Conservation (phyloP, 2,797 vertebrate genomes). For the Clarias fuscus region DNA sequence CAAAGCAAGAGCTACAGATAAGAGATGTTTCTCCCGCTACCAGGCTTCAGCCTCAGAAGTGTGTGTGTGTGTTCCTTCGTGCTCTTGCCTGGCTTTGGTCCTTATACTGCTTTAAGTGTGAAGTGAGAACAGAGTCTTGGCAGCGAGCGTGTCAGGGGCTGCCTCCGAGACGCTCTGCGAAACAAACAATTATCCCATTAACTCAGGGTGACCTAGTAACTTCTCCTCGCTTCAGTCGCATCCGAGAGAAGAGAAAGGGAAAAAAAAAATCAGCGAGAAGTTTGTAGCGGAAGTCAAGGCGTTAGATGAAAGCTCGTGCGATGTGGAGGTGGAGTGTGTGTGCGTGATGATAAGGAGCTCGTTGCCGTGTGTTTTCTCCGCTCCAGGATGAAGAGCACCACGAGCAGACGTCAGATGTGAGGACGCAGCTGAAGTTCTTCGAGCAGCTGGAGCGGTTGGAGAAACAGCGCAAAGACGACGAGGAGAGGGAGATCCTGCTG, state of each 20-base stretch:
- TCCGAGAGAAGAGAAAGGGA: background rate
- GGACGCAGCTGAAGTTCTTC: constrained; percentile 91
- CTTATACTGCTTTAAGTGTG: constrained; percentile 45
- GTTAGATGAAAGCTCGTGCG: constrained; percentile 23
- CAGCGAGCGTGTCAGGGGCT: constrained; percentile 33
- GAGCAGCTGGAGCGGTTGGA: constrained; percentile 96
- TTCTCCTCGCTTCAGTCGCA: constrained; percentile 41
- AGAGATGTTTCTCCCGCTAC: constrained; percentile 50
- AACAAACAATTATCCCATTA: constrained; percentile 57
- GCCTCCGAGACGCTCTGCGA: constrained; percentile 46
- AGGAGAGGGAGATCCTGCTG: constrained; percentile 93
- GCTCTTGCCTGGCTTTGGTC: constrained; percentile 44
- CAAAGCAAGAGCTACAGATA: background rate
- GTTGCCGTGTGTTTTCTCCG: background rate
- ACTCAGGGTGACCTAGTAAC: constrained; percentile 57
- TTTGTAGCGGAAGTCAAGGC: constrained; percentile 37
- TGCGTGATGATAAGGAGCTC: background rate
- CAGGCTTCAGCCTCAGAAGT: constrained; percentile 51
- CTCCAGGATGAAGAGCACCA: constrained; percentile 86
- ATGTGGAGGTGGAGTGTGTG: constrained; percentile 12
- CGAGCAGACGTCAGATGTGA: constrained; percentile 84
- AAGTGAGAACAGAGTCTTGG: constrained; percentile 43
- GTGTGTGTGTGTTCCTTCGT: constrained; percentile 11
- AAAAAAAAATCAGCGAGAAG: constrained; percentile 10
- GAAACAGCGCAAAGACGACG: constrained; percentile 91